Evolutionary conservation across 2,888 invertebrate species (phyloP).

Genomic region (Dolichomitus sp.): DNA sequence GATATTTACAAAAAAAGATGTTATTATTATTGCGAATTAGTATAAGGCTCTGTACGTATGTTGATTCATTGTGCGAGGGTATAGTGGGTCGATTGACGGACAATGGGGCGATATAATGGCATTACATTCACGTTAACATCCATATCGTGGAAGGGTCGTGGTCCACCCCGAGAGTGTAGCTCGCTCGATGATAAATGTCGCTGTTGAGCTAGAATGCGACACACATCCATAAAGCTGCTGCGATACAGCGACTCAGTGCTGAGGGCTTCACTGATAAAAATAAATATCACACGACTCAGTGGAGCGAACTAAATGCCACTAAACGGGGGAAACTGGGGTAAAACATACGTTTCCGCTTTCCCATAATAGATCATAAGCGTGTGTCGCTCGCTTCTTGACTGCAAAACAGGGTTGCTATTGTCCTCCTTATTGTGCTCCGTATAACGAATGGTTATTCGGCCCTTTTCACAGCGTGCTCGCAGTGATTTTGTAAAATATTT

Average conservation of each 20-base stretch:
- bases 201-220: conserved; percentile 48
- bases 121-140: conserved; percentile 52
- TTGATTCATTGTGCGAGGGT: conserved; percentile 11
- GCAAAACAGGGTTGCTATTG: conserved; percentile 46
- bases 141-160: conserved; percentile 39
- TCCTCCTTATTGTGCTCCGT: conserved; percentile 62
- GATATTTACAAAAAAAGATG: not conserved
- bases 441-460: conserved; percentile 69
- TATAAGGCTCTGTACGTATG: conserved; percentile 3
- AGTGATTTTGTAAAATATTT: conserved; percentile 68
- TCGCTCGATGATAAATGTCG: conserved; percentile 60
- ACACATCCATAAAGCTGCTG: conserved; percentile 6
- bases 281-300: conserved; percentile 68
- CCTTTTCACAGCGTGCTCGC: conserved; percentile 51
- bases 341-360: conserved; percentile 75
- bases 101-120: conserved; percentile 42
- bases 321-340: conserved; percentile 74
- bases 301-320: conserved; percentile 72
- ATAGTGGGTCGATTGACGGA: conserved; percentile 18
- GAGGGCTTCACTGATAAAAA: conserved; percentile 60
- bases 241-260: conserved; percentile 17
- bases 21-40: conserved; percentile 6
- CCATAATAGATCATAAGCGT: conserved; percentile 74
- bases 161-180: conserved; percentile 32
- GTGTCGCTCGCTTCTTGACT: conserved; percentile 38